phyloP scores from a whole-genome alignment of 2,797 vertebrate species.

The Takifugu ocellatus region DNA sequence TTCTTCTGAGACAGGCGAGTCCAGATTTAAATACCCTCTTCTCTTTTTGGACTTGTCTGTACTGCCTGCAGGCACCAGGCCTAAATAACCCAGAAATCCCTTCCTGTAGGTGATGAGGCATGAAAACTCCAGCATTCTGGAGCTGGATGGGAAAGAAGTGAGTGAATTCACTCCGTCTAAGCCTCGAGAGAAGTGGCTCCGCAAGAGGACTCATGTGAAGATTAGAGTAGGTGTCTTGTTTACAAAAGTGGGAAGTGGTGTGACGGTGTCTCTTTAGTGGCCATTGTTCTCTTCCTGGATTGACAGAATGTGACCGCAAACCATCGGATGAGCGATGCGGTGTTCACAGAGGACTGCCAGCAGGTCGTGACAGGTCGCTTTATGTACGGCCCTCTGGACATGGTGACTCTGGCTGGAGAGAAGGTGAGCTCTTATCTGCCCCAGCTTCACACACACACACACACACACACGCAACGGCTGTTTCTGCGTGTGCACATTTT shows the following conservation, averaged over 20 bases:
- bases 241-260: no score
- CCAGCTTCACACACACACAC: neutral
- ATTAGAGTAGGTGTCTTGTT: slow-evolving; percentile 76
- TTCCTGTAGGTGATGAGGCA: slow-evolving; percentile 90
- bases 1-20: slow-evolving; percentile 93
- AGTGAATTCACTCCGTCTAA: slow-evolving; percentile 96
- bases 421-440: slow-evolving; percentile 76
- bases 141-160: slow-evolving; percentile 95
- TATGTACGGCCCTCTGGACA: slow-evolving; percentile 97
- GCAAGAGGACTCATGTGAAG: slow-evolving; percentile 96
- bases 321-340: slow-evolving; percentile 90
- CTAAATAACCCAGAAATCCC: slow-evolving; percentile 42
- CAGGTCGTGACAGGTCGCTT: slow-evolving; percentile 90
- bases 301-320: slow-evolving; percentile 94
- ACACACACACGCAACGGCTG: neutral
- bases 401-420: slow-evolving; percentile 97
- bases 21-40: neutral
- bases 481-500: neutral
- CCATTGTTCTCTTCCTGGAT: neutral
- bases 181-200: slow-evolving; percentile 95
- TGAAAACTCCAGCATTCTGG: slow-evolving; percentile 90
- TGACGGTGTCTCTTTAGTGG: neutral
- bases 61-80: neutral
- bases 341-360: slow-evolving; percentile 88
- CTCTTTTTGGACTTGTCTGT: slow-evolving; percentile 1